Evolutionary conservation across 2,113 vertebrate genomes (phyloP), one percentile per base, ranked within the genome.

Genomic region (Haliaeetus leucogaster): DNA sequence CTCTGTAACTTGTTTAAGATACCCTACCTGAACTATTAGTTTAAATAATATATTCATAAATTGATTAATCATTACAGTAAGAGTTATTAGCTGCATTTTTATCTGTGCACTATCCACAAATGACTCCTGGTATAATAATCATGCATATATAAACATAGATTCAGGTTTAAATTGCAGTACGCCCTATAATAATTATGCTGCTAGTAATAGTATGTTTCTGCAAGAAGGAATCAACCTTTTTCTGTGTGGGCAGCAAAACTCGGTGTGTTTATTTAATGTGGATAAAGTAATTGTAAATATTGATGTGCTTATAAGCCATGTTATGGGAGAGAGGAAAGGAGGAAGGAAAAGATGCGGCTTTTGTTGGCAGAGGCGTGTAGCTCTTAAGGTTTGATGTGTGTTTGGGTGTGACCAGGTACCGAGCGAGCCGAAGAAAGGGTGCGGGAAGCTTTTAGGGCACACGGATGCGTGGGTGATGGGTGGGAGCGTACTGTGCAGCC

Each of bases 31-130:
- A 98, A 98, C 98, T 98, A 98, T 99, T 99, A 98, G 98, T 99
- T 99, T 99, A 98, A 98, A 98, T 99, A 99, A 99, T 99, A 98
- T 99, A 99, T 99, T 99, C 99, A 98, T 98, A 98, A 99, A 99
- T 99, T 99, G 99, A 99, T 99, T 99, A 99, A 98, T 99, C 99
- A 99, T 99, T 99, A 99, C 98, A 98, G 98, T 99, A 98, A 98
- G 98, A 99, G 98, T 98, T 99, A 99, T 99, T 99, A 99, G 98
- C 98, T 98, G 98, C 98, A 98, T 98, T 99, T 98, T 98, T 98
- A 98, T 98, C 98, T 99, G 97, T 52, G 97, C 91, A 86, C 97
- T 98, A 97, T 97, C 97, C 97, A 91, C 97, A 97, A 96, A 97
- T 98, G 98, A 97, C 91, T 98, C 83, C 72, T 96, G 89, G 82